These are phyloP conservation scores for Euschistus heros DNA, from an alignment of 1,140 invertebrate genomes.

Conservation along the genomic window DNA sequence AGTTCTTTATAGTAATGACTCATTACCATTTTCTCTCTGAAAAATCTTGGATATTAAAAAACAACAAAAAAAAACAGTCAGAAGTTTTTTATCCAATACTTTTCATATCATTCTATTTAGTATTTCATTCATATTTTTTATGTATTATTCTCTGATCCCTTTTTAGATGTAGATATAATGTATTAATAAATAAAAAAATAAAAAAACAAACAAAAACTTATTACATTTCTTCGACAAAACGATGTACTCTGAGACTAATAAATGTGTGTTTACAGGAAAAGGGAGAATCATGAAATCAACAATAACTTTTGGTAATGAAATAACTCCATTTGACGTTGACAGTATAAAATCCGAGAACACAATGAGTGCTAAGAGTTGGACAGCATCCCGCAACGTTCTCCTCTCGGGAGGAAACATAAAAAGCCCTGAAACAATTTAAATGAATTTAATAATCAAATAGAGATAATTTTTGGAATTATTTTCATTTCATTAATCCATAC, in stretches of 20 bases:
- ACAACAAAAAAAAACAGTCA: no score
- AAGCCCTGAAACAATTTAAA: constrained; percentile 34
- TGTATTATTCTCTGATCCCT: no score
- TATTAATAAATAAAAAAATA: no score
- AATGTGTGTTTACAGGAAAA: constrained; percentile 30
- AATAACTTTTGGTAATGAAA: constrained; percentile 41
- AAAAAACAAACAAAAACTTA: background rate
- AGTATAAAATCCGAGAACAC: constrained; percentile 40
- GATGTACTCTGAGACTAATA: background rate
- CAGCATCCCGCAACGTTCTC: constrained; percentile 37
- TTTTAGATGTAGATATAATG: no score
- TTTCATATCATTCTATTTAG: no score
- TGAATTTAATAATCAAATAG: background rate
- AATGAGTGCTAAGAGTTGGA: constrained; percentile 39
- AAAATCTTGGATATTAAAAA: no score
- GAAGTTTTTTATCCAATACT: no score
- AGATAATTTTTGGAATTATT: background rate
- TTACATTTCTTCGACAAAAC: background rate
- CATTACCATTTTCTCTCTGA: no score
- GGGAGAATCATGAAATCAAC: constrained; percentile 37
- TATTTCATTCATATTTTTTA: no score
- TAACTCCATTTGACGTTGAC: constrained; percentile 30
- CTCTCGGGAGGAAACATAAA: constrained; percentile 45
- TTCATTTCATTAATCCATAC: constrained; percentile 1
- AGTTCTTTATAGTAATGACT: no score